Evolutionary conservation across 2,113 vertebrate species (phyloP), one percentile per base, ranked within the genome.

Genomic region (Periophthalmodon schlosseri): DNA sequence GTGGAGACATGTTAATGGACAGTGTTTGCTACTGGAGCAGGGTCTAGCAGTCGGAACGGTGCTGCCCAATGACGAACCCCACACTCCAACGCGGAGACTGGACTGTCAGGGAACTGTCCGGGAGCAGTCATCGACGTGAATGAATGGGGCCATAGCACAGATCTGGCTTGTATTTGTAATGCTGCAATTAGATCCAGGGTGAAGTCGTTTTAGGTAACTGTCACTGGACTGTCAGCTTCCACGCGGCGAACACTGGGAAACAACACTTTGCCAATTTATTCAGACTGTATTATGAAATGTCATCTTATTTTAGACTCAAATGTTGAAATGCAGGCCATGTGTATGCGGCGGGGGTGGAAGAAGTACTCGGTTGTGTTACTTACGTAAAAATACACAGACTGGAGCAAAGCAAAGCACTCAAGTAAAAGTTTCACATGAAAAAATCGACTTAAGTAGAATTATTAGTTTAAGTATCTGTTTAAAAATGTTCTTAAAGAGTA

Each of bases 61-160:
- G 57, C 52, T 65, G 39, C 74, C 76, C 44, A 72, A 56, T 49
- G 39, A 74, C 57, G 61, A 69, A 79, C 56, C 47, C 23, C 36
- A 61, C 79, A 64, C 71, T 9, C 14, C 61, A n/a, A 6, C 28
- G 70, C 75, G 63, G 69, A 78, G 33, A 44, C 61, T 14, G 57
- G 75, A 76, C 75, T 47, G 64, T 23, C 39, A 76, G 73, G 60
- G 21, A 75, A 68, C 76, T 64, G 69, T 56, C 73, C 36, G 13
- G 63, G 18, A 68, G 69, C 49, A 56, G 63, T 64, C 56, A 78
- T 78, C 63, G 54, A 24, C 28, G 70, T 16, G 39, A 69, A 69
- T 69, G 72, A 49, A 74, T 68, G 47, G 15, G 16, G 54, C 68
- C 70, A 52, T 70, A 39, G 58, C n/a, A 16, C 16, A 16, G 21